A percentile compares a stretch with the other conserved stretches of the same genome.
These are phyloP conservation scores for Orchesellides sinensis DNA, from an alignment of 2,888 invertebrate genomes.

Conservation along the genomic window DNA sequence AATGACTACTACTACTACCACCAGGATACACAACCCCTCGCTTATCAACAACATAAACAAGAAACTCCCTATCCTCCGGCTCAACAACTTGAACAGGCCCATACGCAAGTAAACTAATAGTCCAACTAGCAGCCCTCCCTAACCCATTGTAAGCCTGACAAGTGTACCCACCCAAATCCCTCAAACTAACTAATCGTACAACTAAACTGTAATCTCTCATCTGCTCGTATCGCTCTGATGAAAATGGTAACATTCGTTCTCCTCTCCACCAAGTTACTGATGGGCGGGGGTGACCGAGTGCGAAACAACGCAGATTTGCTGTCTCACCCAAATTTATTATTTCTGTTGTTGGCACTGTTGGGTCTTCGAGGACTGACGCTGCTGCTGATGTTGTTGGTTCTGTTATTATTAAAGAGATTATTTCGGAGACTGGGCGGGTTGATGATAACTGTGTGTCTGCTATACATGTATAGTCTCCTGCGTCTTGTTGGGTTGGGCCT, in stretches of 20 bases:
- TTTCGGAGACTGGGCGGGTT: not conserved
- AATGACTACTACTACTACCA: conserved; percentile 31
- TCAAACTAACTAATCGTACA: conserved; percentile 84
- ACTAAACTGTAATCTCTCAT: conserved; percentile 85
- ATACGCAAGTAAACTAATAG: conserved; percentile 84
- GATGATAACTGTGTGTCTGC: conserved; percentile 80
- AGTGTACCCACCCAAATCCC: conserved; percentile 89
- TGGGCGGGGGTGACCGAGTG: conserved; percentile 89
- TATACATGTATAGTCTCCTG: conserved; percentile 90
- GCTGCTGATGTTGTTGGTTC: conserved; percentile 77
- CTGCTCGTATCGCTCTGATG: conserved; percentile 84
- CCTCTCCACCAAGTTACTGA: conserved; percentile 91
- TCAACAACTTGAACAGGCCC: conserved; percentile 82
- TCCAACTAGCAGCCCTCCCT: conserved; percentile 87
- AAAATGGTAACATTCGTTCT: conserved; percentile 85
- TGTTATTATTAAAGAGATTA: not conserved
- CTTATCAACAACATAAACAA: conserved; percentile 81
- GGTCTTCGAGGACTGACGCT: conserved; percentile 84
- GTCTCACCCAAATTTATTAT: conserved; percentile 85
- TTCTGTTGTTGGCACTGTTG: conserved; percentile 76
- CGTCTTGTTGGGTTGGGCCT: conserved; percentile 87
- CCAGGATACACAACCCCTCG: conserved; percentile 74
- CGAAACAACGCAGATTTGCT: conserved; percentile 86
- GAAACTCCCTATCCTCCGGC: conserved; percentile 81
- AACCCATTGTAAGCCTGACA: conserved; percentile 90